Evolutionary conservation across 2,888 invertebrate species (phyloP).

Genomic region (Polydrusus tereticollis): DNA sequence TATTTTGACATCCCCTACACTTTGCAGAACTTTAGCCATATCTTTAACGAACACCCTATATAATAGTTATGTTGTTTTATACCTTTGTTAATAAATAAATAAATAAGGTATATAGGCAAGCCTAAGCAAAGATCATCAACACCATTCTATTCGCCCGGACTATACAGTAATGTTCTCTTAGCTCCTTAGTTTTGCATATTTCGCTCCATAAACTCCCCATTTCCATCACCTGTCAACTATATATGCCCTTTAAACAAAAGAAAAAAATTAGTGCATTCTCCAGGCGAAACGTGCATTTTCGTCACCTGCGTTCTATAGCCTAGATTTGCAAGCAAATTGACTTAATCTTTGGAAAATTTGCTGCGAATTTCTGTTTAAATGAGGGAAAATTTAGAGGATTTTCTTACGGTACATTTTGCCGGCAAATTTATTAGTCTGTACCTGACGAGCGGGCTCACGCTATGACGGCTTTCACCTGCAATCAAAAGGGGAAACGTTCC

Average conservation of each 20-base stretch:
- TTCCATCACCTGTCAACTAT: constrained; percentile 14
- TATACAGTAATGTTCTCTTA: too few species aligned
- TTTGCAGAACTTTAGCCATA: too few species aligned
- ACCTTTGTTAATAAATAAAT: too few species aligned
- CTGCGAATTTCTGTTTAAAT: constrained; percentile 49
- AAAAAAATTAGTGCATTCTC: constrained; percentile 43
- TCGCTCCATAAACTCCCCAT: not conserved
- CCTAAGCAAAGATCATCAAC: too few species aligned
- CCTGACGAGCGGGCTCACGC: constrained; percentile 41
- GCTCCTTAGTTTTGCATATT: not conserved
- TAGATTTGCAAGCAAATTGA: constrained; percentile 60
- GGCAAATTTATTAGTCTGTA: constrained; percentile 49
- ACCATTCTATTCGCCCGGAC: too few species aligned
- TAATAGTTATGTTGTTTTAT: too few species aligned
- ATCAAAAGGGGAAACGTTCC: constrained; percentile 33
- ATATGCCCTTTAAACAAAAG: not conserved
- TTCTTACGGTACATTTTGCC: constrained; percentile 45
- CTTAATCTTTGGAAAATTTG: constrained; percentile 61
- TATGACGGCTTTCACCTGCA: constrained; percentile 41
- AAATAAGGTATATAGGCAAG: too few species aligned
- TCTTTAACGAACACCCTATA: too few species aligned
- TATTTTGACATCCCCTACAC: too few species aligned
- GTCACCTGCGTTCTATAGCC: constrained; percentile 51
- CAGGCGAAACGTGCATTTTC: constrained; percentile 44
- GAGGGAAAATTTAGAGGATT: constrained; percentile 46